Evolutionary conservation across 37 sponge, comb jelly and placozoan genomes (phyloP), one percentile per base, ranked within the genome.

Genomic region (Crambe crambe): DNA sequence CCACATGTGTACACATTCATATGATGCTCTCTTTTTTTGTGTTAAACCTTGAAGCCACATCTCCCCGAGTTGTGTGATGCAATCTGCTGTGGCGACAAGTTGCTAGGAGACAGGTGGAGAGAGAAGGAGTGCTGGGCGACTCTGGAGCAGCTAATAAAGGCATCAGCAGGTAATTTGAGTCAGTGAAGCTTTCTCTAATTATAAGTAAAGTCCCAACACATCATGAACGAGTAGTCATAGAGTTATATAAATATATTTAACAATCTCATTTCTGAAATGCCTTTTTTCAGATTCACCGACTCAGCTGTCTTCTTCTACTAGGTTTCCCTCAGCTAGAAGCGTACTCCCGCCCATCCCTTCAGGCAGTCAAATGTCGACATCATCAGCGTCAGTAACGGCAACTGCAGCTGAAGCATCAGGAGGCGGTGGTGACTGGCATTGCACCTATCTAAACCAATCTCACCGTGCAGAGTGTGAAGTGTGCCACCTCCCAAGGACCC

Each of bases 401-500:
- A 68, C 80, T 26, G 38, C 82, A 31, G 37, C 29, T 12, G 74
- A 42, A 34, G 42, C 71, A 0, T 70, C 78, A 0, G 60, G 42
- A 0, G 57, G 47, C 2, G 70, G 41, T n/a, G 68, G 57, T 25
- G 68, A 27, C 32, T 93, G 93, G 41, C 82, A 89, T 40, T 93
- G 93, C 42, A 93, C 93, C 18, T 72, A 81, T 21, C 60, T 82
- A 36, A 93, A 93, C 62, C 56, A 72, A 18, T 26, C 87, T 21
- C 51, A 80, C 56, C 30, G 22, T 17, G 51, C 27, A 21, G 83
- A 67, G n/a, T 93, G 93, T 81, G 91, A 81, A 5, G 78, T 78
- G 18, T 93, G 93, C 36, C 80, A 84, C 23, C 60, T 92, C n/a
- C 93, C 93, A 34, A 68, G 89, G 42, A 76, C 60, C 60, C 42